These are phyloP conservation scores for Apodemia duryi DNA, from an alignment of 2,888 invertebrate genomes.

Conservation along the genomic window DNA sequence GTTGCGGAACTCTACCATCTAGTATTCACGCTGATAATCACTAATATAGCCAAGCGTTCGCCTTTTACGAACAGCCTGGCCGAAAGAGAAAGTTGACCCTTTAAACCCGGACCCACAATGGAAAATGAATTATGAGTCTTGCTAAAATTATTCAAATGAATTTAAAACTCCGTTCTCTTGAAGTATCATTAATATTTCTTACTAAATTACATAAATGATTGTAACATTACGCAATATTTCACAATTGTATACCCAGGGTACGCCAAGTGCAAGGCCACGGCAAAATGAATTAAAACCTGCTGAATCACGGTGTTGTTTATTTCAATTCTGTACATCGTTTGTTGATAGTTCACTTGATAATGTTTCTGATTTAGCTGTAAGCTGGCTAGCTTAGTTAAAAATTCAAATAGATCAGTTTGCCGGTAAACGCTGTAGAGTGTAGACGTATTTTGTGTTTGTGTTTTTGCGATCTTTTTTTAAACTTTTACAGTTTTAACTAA, in stretches of 20 bases:
- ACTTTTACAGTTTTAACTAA: background rate
- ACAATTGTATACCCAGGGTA: background rate
- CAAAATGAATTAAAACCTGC: background rate
- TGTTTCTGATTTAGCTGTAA: background rate
- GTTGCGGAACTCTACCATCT: no score
- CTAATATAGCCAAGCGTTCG: no score
- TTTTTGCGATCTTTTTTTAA: conserved; percentile 2
- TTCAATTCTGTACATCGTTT: background rate
- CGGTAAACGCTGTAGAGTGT: background rate
- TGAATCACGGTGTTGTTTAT: background rate
- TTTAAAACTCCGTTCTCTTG: no score
- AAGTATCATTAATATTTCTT: no score
- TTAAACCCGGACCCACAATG: no score
- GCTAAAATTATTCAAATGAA: no score
- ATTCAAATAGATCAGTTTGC: background rate
- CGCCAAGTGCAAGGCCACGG: conserved; percentile 6
- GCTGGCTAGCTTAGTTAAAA: background rate
- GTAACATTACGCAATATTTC: background rate
- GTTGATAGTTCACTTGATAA: background rate
- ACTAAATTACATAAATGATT: no score
- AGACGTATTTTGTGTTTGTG: conserved; percentile 2
- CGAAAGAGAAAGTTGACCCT: no score
- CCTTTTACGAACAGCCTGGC: no score
- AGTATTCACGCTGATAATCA: no score
- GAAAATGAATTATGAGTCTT: no score